These are phyloP conservation scores for Pelodiscus sinensis DNA, from an alignment of 2,113 vertebrate species.

Conservation along the genomic window DNA sequence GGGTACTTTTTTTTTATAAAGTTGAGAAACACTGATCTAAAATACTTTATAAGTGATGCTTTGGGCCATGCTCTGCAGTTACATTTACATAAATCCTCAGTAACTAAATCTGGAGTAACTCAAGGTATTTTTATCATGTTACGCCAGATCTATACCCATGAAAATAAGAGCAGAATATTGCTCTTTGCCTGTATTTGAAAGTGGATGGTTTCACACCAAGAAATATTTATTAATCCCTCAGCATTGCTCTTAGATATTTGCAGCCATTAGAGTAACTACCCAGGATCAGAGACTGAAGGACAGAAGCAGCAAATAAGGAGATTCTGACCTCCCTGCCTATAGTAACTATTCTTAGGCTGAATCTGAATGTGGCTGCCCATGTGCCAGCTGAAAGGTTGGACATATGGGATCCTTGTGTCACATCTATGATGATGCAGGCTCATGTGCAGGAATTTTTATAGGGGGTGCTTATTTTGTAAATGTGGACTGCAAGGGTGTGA, in stretches of 20 bases:
- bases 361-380: not conserved
- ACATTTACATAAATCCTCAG: rapidly evolving
- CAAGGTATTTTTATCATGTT: not conserved
- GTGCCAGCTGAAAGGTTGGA: not conserved
- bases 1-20: too few relatives aligned
- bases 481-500: too few relatives aligned
- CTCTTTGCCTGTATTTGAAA: not conserved
- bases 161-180: not conserved
- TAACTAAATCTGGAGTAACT: not conserved
- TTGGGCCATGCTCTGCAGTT: rapidly evolving
- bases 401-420: not conserved
- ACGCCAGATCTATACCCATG: not conserved
- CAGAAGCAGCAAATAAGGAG: conserved; percentile 13
- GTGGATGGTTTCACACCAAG: not conserved
- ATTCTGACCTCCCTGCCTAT: conserved; percentile 46
- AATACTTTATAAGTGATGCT: not conserved
- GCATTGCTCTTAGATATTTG: not conserved
- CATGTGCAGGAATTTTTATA: too few relatives aligned
- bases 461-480: too few relatives aligned
- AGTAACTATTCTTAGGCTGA: not conserved
- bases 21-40: not conserved
- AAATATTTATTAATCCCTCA: not conserved
- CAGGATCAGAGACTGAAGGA: conserved; percentile 19
- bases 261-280: conserved; percentile 4
- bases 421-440: not conserved